Evolutionary conservation across 2,888 invertebrate species (phyloP).

Genomic region (Rhyacophila evoluta): DNA sequence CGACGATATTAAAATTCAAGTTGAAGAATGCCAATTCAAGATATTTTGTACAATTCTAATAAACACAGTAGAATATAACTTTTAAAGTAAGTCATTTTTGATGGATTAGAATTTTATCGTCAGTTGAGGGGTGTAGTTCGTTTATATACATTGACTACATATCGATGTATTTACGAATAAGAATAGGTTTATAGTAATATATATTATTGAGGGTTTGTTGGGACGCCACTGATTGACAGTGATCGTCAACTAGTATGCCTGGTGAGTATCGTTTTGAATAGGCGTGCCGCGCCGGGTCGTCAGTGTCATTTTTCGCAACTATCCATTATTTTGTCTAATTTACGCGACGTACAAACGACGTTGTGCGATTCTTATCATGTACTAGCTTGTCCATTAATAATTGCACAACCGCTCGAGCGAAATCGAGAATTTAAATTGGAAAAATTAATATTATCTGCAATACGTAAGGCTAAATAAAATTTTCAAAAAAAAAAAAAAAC

Average conservation of each 20-base stretch:
- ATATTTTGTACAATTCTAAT: too few relatives aligned
- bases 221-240: neutral
- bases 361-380: neutral
- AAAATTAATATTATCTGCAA: neutral
- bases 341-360: neutral
- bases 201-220: too few relatives aligned
- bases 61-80: too few relatives aligned
- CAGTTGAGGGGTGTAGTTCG: too few relatives aligned
- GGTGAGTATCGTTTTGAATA: neutral
- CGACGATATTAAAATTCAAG: too few relatives aligned
- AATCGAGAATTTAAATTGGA: neutral
- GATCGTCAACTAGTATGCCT: neutral
- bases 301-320: slow-evolving; percentile 24
- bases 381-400: neutral
- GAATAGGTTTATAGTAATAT: too few relatives aligned
- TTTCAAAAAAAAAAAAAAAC: neutral
- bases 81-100: too few relatives aligned
- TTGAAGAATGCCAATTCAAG: too few relatives aligned
- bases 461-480: neutral
- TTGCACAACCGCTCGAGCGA: neutral
- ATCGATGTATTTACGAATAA: too few relatives aligned
- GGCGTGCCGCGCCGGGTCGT: slow-evolving; percentile 8
- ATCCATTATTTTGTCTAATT: slow-evolving; percentile 4
- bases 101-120: too few relatives aligned
- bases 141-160: too few relatives aligned